Percentiles rank a stretch among this genome's conserved stretches.
Conservation (phyloP, 2,888 invertebrate species). For the Ypsolopha scabrella region DNA sequence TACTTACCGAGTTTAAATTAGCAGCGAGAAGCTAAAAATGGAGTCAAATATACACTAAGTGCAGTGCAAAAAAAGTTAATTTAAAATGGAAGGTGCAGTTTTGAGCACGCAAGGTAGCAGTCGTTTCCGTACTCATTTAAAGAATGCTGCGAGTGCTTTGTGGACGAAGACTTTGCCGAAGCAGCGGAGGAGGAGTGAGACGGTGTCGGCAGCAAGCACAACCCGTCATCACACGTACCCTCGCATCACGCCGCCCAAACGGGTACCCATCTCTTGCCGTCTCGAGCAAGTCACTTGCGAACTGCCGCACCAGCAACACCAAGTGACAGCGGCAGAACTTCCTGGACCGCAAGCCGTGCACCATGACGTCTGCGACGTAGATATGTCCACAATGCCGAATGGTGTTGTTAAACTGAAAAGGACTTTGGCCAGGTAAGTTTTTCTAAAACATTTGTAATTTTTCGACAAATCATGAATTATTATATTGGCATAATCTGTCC, state of each 20-base stretch:
- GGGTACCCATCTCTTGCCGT: conserved; percentile 44
- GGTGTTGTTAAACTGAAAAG: conserved; percentile 44
- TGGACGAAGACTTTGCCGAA: conserved; percentile 60
- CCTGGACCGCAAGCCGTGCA: conserved; percentile 22
- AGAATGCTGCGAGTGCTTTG: conserved; percentile 59
- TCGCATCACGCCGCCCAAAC: conserved; percentile 44
- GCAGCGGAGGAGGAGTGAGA: conserved; percentile 50
- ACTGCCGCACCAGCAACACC: conserved; percentile 19
- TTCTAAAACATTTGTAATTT: neutral
- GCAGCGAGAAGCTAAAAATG: conserved; percentile 25
- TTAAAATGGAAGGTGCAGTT: conserved; percentile 64
- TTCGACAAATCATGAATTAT: neutral
- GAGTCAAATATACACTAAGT: conserved; percentile 44
- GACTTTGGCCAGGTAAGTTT: conserved; percentile 47
- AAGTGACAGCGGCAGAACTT: conserved; percentile 15
- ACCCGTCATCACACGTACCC: conserved; percentile 58
- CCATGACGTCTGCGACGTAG: conserved; percentile 24
- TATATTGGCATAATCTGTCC: neutral
- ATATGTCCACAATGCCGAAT: conserved; percentile 26
- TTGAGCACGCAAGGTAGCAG: conserved; percentile 59
- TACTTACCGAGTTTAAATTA: neutral
- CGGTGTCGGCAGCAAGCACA: conserved; percentile 26
- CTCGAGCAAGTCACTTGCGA: conserved; percentile 44
- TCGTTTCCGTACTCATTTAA: conserved; percentile 54
- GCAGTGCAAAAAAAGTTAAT: conserved; percentile 16